Evolutionary conservation across 1,140 invertebrate species (phyloP), one percentile per base, ranked within the genome.

Genomic region (Zophobas atratus): DNA sequence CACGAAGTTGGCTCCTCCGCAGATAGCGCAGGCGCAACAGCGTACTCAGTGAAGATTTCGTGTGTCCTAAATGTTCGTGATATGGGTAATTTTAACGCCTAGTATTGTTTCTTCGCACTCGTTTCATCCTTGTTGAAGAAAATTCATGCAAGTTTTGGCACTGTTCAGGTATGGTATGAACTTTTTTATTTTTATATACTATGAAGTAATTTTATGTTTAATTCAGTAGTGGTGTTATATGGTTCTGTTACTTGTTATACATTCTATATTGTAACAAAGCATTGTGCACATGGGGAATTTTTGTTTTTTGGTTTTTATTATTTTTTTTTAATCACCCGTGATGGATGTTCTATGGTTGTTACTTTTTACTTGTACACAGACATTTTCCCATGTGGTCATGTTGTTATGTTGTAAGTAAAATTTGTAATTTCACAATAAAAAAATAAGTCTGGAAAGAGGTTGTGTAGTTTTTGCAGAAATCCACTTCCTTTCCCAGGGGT

Each of bases 1-100:
- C 2, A 90, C 86, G 78, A 89, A 91, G 71, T 85, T 95, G 72
- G 92, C 93, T 41, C 94, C 94, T 49, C 88, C 90, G 74, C 82
- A 78, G 70, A 73, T 79, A 20, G 71, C 79, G 20, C 79, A 76
- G 34, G 77, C 67, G 38, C 67, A 74, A 33, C n/a, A 71, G 8
- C 77, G 79, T 49, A 60, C 77, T 63, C 75, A 81, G 76, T 77
- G 63, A 75, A 34, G 4, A 39, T n/a, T 60, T 2, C 38, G 6
- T 67, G 60, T 67, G 33, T 33, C 35, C 60, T 60, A 3, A 6
- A 67, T 67, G 60, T 67, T 43, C 39, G 60, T 67, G 60, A 67
- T 67, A 43, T 67, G 60, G 60, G 60, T 67, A 67, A 38, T 39
- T 36, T 43, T 32, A 43, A 67, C 20, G 60, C 60, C 60, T 67